A percentile compares a stretch with the other conserved stretches of the same genome.
These are phyloP conservation scores for Caenorhabditis becei DNA, from an alignment of 2,888 invertebrate genomes.

Conservation along the genomic window DNA sequence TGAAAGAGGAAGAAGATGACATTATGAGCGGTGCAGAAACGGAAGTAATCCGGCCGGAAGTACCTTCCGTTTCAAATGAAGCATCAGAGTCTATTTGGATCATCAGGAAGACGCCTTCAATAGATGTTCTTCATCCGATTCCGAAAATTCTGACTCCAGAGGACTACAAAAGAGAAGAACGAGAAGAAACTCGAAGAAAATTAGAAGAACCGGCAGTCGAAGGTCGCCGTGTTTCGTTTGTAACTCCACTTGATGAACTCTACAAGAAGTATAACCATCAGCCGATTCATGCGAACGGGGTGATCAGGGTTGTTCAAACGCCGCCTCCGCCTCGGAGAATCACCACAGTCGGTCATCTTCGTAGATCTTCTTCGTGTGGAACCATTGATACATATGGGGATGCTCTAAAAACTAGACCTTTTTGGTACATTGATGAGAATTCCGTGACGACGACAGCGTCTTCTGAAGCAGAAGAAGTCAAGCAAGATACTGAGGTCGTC, in stretches of 20 bases:
- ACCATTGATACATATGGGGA: slow-evolving; percentile 16
- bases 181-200: neutral
- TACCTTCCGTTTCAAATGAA: neutral
- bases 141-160: slow-evolving; percentile 48
- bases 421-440: slow-evolving; percentile 46
- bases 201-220: neutral
- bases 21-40: neutral
- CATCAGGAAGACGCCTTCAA: neutral
- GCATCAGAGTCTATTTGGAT: slow-evolving; percentile 14
- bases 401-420: slow-evolving; percentile 8
- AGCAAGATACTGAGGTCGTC: slow-evolving; percentile 1
- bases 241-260: slow-evolving; percentile 37
- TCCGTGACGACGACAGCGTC: slow-evolving; percentile 9
- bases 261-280: slow-evolving; percentile 40
- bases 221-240: slow-evolving; percentile 21
- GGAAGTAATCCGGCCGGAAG: neutral
- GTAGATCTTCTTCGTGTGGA: slow-evolving; percentile 37
- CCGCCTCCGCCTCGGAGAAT: slow-evolving; percentile 33
- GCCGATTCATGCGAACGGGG: slow-evolving; percentile 23
- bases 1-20: neutral
- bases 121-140: neutral
- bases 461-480: slow-evolving; percentile 2
- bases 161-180: slow-evolving; percentile 31
- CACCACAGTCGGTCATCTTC: neutral
- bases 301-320: slow-evolving; percentile 36